Conservation (phyloP, 2,888 invertebrate genomes). For the Anoncus sp. region DNA sequence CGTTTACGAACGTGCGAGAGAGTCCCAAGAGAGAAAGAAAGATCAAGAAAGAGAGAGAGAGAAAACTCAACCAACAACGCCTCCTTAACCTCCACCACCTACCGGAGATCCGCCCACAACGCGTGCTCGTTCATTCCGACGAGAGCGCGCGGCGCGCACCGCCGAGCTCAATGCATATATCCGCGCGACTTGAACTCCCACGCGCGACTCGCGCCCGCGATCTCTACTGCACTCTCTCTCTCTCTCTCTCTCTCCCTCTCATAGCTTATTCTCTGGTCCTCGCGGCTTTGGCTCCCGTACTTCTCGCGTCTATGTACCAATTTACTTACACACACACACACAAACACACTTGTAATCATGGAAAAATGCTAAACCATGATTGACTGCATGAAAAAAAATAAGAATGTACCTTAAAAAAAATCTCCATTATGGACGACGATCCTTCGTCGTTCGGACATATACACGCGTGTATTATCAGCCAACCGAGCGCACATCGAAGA, state of each 20-base stretch:
- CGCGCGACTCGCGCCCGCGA: constrained; percentile 74
- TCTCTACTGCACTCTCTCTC: constrained; percentile 53
- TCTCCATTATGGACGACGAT: not conserved
- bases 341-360: not conserved
- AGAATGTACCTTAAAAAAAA: constrained; percentile 3
- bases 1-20: constrained; percentile 56
- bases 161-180: constrained; percentile 65
- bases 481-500: not conserved
- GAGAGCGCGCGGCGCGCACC: constrained; percentile 53
- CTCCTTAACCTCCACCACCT: constrained; percentile 81
- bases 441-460: not conserved
- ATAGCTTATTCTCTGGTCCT: constrained; percentile 60
- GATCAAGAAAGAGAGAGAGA: constrained; percentile 41
- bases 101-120: constrained; percentile 81
- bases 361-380: not conserved
- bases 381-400: constrained; percentile 11
- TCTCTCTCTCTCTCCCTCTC: no score
- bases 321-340: constrained; percentile 5
- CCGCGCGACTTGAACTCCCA: constrained; percentile 75
- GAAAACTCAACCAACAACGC: constrained; percentile 78
- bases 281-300: constrained; percentile 27
- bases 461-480: constrained; percentile 1
- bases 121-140: constrained; percentile 76
- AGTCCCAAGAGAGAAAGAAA: constrained; percentile 52
- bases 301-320: constrained; percentile 23